These are phyloP conservation scores for Mythimna lalbum DNA, from an alignment of 2,888 invertebrate species.

Conservation along the genomic window DNA sequence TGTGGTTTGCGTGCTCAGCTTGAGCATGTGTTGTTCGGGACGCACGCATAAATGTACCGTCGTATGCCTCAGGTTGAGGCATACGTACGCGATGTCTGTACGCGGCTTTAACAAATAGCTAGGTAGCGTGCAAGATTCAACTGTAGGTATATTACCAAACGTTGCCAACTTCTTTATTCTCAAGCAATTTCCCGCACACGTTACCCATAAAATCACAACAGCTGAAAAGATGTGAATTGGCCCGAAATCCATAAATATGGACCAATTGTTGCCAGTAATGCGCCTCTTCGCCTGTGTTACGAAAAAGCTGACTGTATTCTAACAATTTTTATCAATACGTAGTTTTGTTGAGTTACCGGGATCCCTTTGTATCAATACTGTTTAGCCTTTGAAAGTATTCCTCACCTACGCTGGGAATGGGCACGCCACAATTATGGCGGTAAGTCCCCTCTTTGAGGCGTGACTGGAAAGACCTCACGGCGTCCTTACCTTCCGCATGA, in stretches of 20 bases:
- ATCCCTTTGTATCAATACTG: slow-evolving; percentile 29
- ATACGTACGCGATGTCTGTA: too few species aligned
- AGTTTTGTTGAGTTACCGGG: slow-evolving; percentile 11
- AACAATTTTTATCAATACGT: background rate
- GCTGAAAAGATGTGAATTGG: slow-evolving; percentile 24
- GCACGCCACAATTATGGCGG: too few species aligned
- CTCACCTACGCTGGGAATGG: background rate
- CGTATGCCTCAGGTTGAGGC: too few species aligned
- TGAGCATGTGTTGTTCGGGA: too few species aligned
- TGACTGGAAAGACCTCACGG: too few species aligned
- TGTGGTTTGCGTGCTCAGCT: too few species aligned
- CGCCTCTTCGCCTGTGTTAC: background rate
- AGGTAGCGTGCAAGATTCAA: background rate
- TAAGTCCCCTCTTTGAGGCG: too few species aligned
- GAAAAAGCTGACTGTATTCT: slow-evolving; percentile 12
- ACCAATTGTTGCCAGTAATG: slow-evolving; percentile 32
- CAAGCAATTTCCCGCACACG: slow-evolving; percentile 19
- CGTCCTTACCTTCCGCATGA: too few species aligned
- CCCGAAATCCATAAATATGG: slow-evolving; percentile 36
- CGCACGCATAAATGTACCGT: too few species aligned
- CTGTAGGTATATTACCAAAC: background rate
- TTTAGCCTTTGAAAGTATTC: slow-evolving; percentile 22
- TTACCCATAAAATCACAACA: slow-evolving; percentile 36
- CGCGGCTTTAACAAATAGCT: too few species aligned
- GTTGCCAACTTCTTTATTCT: slow-evolving; percentile 6